Conservation (phyloP, 2,113 vertebrate species). For the Odocoileus hemionus region DNA sequence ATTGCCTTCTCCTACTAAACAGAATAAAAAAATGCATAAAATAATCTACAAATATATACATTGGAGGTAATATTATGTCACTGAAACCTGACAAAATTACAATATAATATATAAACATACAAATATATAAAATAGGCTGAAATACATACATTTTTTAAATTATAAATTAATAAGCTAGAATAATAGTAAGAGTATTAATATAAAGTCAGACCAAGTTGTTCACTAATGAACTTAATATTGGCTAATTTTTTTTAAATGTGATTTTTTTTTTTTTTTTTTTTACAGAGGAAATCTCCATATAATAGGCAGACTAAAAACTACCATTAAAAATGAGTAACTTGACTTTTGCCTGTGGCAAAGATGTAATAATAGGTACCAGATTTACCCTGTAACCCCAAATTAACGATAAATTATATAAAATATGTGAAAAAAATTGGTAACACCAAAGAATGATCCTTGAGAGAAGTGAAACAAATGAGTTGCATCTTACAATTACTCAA, state of each 20-base stretch:
- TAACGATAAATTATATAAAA: not conserved
- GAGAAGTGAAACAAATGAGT: not conserved
- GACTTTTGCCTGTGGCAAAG: not conserved
- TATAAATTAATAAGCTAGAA: not conserved
- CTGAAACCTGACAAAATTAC: not conserved
- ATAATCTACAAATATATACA: not conserved
- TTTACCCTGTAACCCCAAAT: not conserved
- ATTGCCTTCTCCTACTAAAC: no score
- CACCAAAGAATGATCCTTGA: not conserved
- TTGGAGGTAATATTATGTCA: not conserved
- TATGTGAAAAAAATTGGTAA: not conserved
- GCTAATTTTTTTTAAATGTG: not conserved
- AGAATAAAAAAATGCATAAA: not conserved
- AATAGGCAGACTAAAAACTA: not conserved
- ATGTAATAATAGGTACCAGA: not conserved
- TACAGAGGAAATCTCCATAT: not conserved
- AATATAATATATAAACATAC: not conserved
- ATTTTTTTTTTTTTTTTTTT: not conserved
- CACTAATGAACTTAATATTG: not conserved
- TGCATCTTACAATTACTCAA: not conserved
- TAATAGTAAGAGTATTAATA: not conserved
- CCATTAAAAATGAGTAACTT: not conserved
- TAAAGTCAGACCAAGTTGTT: not conserved
- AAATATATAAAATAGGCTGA: not conserved
- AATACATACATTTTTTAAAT: not conserved